These are phyloP conservation scores for Laupala kohalensis DNA, from an alignment of 1,140 invertebrate species.

Conservation along the genomic window DNA sequence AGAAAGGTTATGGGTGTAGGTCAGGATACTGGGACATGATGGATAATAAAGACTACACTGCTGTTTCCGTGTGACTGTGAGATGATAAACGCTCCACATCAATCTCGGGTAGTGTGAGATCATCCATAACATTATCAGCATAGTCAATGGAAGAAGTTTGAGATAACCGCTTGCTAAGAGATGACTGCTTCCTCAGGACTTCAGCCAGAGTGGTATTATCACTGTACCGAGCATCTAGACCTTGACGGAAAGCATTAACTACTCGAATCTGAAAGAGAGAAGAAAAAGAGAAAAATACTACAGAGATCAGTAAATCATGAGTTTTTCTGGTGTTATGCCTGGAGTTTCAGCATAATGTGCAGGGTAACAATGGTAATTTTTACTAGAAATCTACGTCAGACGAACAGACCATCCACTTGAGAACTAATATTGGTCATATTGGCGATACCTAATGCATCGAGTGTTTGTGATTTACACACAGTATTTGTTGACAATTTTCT, in stretches of 20 bases:
- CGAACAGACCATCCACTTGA: neutral
- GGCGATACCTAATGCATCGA: neutral
- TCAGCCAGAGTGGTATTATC: conserved; percentile 81
- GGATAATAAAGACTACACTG: conserved; percentile 47
- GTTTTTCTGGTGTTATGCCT: conserved; percentile 1
- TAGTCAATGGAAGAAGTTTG: conserved; percentile 85
- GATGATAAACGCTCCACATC: conserved; percentile 80
- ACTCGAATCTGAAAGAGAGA: conserved; percentile 82
- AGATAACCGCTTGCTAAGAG: conserved; percentile 75
- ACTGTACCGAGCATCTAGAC: conserved; percentile 84
- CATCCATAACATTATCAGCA: conserved; percentile 73
- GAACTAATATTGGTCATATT: neutral
- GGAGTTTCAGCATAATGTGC: neutral
- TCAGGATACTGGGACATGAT: neutral
- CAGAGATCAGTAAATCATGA: neutral
- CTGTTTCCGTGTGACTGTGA: conserved; percentile 85
- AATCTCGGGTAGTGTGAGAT: conserved; percentile 75
- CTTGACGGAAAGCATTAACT: conserved; percentile 98
- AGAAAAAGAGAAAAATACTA: conserved; percentile 10
- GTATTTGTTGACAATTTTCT: neutral
- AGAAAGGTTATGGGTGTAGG: neutral
- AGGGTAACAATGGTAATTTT: neutral
- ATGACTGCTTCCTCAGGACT: conserved; percentile 81
- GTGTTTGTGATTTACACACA: neutral
- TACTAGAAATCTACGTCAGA: neutral